These are phyloP conservation scores for Drosophila mojavensis DNA, from an alignment of 1,140 invertebrate genomes.

Conservation along the genomic window DNA sequence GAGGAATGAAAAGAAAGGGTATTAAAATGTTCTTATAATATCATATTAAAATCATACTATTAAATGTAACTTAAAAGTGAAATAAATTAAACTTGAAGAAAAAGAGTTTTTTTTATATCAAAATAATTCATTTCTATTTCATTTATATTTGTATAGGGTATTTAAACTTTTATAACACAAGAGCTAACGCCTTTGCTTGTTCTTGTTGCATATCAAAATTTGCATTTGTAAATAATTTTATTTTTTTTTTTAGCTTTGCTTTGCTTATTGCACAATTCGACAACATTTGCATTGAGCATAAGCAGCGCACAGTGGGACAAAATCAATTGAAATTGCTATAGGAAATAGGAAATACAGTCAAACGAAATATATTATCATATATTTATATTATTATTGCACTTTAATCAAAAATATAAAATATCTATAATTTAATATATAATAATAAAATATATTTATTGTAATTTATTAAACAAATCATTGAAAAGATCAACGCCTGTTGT, in stretches of 20 bases:
- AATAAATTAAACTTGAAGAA: too few species aligned
- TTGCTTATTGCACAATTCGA: constrained; percentile 69
- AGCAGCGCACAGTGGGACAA: constrained; percentile 45
- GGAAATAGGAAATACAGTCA: too few species aligned
- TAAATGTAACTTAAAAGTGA: too few species aligned
- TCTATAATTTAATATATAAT: background rate
- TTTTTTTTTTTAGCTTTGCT: constrained; percentile 15
- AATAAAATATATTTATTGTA: too few species aligned
- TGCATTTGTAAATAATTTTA: constrained; percentile 67
- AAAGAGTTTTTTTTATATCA: too few species aligned
- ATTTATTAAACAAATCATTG: background rate
- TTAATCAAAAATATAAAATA: background rate
- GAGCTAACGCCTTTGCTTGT: background rate
- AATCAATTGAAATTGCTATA: background rate
- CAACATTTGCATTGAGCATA: constrained; percentile 66
- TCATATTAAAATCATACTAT: too few species aligned
- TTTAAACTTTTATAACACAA: background rate
- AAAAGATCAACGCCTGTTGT: constrained; percentile 4
- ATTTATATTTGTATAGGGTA: background rate
- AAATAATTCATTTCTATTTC: too few species aligned
- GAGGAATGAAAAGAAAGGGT: too few species aligned
- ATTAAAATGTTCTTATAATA: too few species aligned
- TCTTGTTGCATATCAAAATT: constrained; percentile 49
- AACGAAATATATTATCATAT: too few species aligned
- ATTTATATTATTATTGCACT: background rate